A percentile compares a stretch with the other conserved stretches of the same genome.
These are phyloP conservation scores for Coluber constrictor DNA, from an alignment of 2,797 vertebrate genomes.

Conservation along the genomic window DNA sequence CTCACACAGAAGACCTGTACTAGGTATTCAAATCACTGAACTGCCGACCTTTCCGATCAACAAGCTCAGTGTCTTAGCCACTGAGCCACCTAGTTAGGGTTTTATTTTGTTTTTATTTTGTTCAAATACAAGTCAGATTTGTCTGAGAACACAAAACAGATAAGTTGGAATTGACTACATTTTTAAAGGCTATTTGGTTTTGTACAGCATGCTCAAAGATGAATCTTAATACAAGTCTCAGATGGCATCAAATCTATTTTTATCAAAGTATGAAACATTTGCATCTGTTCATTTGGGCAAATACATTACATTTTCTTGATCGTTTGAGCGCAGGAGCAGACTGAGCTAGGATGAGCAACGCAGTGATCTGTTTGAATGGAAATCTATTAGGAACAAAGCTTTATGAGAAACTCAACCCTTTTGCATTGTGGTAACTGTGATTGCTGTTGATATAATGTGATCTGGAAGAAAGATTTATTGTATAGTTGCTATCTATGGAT, in stretches of 20 bases:
- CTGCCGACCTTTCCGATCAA: no score
- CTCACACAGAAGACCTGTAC: no score
- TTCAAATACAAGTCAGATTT: not conserved
- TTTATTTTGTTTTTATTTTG: not conserved
- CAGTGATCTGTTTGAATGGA: not conserved
- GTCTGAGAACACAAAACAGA: not conserved
- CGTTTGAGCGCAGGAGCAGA: not conserved
- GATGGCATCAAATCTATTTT: not conserved
- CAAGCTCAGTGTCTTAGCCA: no score
- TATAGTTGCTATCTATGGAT: not conserved
- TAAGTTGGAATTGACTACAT: not conserved
- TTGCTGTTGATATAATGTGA: not conserved
- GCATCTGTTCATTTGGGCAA: not conserved
- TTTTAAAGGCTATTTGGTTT: not conserved
- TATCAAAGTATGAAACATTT: not conserved
- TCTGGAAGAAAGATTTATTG: not conserved
- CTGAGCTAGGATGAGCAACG: not conserved
- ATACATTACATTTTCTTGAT: not conserved
- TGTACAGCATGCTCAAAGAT: not conserved
- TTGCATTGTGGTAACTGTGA: not conserved
- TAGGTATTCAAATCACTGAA: no score
- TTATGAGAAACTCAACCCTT: not conserved
- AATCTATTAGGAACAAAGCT: not conserved
- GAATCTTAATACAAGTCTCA: not conserved
- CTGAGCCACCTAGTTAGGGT: no score